Evolutionary conservation across 2,888 invertebrate genomes (phyloP).

Genomic region (Chouioia cunea): DNA sequence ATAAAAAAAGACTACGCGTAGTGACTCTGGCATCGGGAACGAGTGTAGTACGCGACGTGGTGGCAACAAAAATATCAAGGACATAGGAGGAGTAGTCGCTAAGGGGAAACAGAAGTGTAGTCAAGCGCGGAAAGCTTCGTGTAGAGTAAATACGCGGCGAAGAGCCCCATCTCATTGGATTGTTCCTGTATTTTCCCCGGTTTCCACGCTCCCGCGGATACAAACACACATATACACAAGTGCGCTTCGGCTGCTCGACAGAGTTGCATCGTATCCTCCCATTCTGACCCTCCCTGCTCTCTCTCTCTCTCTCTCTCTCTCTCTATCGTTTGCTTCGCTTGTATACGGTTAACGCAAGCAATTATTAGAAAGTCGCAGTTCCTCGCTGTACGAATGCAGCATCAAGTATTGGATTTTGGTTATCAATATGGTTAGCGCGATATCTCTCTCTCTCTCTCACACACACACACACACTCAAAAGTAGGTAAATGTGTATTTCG

Average conservation of each 20-base stretch:
- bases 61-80: constrained; percentile 1
- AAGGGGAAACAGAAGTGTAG: constrained; percentile 1
- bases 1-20: not conserved
- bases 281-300: not conserved
- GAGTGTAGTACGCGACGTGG: not conserved
- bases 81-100: not conserved
- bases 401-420: constrained; percentile 42
- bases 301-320: not conserved
- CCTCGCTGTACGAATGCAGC: constrained; percentile 20
- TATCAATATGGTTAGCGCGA: constrained; percentile 25
- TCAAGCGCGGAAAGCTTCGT: constrained; percentile 18
- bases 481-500: constrained; percentile 9
- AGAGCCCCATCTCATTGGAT: constrained; percentile 32
- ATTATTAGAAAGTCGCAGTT: constrained; percentile 39
- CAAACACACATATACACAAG: constrained; percentile 14
- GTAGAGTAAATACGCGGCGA: constrained; percentile 8
- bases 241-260: constrained; percentile 36
- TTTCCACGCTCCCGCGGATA: not conserved
- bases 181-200: not conserved
- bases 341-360: not conserved
- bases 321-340: constrained; percentile 5
- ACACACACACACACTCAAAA: not conserved
- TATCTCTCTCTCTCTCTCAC: not conserved
- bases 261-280: not conserved
- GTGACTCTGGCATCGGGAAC: not conserved